Evolutionary conservation across 2,113 vertebrate species (phyloP).

Genomic region (Prunella himalayana): DNA sequence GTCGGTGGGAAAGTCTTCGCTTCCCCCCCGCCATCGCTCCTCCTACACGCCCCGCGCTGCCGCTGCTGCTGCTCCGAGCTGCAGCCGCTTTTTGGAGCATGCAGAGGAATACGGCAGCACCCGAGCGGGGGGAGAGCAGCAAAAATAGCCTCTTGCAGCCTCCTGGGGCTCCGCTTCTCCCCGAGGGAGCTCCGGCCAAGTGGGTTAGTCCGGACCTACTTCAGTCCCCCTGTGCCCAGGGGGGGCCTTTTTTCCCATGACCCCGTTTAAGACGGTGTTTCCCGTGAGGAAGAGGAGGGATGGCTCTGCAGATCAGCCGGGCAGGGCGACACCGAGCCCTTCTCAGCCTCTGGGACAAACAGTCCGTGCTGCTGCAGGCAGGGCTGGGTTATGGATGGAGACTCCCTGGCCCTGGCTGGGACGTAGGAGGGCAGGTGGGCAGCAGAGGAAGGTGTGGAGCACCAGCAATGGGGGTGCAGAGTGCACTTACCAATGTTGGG

Average conservation of each 20-base stretch:
- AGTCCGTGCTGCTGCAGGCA: neutral
- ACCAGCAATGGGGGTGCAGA: fast-evolving
- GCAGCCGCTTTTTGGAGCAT: conserved; percentile 56
- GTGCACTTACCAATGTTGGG: too few relatives aligned
- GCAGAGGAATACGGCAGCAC: conserved; percentile 21
- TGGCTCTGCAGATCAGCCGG: neutral
- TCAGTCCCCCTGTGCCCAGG: fast-evolving
- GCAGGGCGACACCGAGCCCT: neutral
- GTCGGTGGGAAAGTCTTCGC: conserved; percentile 62
- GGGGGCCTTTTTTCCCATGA: neutral
- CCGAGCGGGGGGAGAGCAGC: neutral
- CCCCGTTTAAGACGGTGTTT: neutral
- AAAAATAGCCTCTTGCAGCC: conserved; percentile 55
- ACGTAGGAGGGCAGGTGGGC: fast-evolving
- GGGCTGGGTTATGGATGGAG: neutral
- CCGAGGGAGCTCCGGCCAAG: neutral
- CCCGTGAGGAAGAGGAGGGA: neutral
- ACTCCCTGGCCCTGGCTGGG: fast-evolving
- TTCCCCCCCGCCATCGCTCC: conserved; percentile 54
- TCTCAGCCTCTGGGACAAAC: neutral
- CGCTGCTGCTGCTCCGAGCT: conserved; percentile 38
- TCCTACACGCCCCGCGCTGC: conserved; percentile 43
- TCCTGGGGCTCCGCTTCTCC: neutral
- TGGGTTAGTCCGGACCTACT: conserved; percentile 26
- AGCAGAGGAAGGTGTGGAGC: fast-evolving